Base-by-base conservation (phyloP, 2,888 invertebrate genomes). In the Agrochola macilenta region DNA sequence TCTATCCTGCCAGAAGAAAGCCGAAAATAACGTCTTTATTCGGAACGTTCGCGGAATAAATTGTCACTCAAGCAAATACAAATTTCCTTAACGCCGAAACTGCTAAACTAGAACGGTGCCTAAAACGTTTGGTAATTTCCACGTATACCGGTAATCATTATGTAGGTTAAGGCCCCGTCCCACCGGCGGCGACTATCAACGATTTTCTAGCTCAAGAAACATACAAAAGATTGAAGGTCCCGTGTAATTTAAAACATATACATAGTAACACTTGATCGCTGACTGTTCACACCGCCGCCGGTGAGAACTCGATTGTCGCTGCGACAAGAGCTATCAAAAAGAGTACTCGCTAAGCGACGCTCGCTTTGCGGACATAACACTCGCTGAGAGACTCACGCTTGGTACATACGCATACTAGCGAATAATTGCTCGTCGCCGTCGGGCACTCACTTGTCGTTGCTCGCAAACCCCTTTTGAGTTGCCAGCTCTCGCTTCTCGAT, bases 1-100 rank as follows among this genome's bases (percentile, higher is more conserved):
- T 39, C 30, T 9, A 43, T 43, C 35, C 2, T 9, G 20, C 5
- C 14, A 14, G n/a, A 63, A 46, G 35, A 54, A 70, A 54, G 49
- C 52, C 49, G 71, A 75, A 75, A 61, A 43, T 66, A n/a, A 84
- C n/a, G 81, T 64, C 23, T 57, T 54, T 57, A 72, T 61, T 58
- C 14, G 9, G 17, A 70, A 74, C 46, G 57, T 83, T 81, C 85
- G 7, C 49, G 61, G 82, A 81, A 82, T 76, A 76, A 81, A 82
- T 73, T 73, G 54, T 30, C 58, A 73, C 76, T 76, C 46, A 78
- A 58, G 79, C 58, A 52, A 85, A 78, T 82, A 63, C 75, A 60
- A 77, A 78, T 74, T 78, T 69, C 61, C 65, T 72, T 81, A 78
- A 78, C 65, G 30, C 54, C 30, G 57, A 69, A 76, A 71, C 9